Evolutionary conservation across 2,113 vertebrate species (phyloP).

Genomic region (Hystrix brachyura): DNA sequence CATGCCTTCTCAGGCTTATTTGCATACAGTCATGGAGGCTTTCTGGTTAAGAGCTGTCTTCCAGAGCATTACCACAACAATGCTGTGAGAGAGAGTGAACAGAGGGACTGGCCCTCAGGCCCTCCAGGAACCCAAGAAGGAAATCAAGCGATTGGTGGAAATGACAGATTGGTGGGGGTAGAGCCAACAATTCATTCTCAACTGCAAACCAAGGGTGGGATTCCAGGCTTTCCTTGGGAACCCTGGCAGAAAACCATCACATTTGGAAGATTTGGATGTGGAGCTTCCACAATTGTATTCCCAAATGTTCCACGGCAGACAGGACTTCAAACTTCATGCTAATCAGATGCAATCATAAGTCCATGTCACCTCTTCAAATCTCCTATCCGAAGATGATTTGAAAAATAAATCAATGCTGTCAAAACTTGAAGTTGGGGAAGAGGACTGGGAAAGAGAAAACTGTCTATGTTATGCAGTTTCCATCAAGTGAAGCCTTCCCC

Average conservation of each 20-base stretch:
- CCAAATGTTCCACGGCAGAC: slow-evolving; percentile 56
- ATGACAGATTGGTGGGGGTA: not conserved
- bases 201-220: not conserved
- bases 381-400: slow-evolving; percentile 52
- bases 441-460: slow-evolving; percentile 43
- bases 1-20: slow-evolving; percentile 24
- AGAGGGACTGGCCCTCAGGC: not conserved
- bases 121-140: slow-evolving; percentile 37
- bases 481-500: slow-evolving; percentile 1
- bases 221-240: slow-evolving; percentile 63
- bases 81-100: not conserved
- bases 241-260: slow-evolving; percentile 18
- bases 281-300: slow-evolving; percentile 55
- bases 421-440: slow-evolving; percentile 46
- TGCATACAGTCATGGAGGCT: not conserved
- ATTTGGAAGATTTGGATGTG: slow-evolving; percentile 51
- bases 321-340: not conserved
- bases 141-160: slow-evolving; percentile 57
- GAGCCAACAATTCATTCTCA: slow-evolving; percentile 57
- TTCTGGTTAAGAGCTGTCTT: slow-evolving; percentile 48
- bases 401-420: slow-evolving; percentile 65
- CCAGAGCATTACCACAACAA: slow-evolving; percentile 32
- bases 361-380: slow-evolving; percentile 17
- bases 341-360: not conserved
- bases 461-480: slow-evolving; percentile 35